Percentiles rank a stretch among this genome's conserved stretches.
phyloP scores from a whole-genome alignment of 2,888 invertebrate species.

The Caenorhabditis sp. region DNA sequence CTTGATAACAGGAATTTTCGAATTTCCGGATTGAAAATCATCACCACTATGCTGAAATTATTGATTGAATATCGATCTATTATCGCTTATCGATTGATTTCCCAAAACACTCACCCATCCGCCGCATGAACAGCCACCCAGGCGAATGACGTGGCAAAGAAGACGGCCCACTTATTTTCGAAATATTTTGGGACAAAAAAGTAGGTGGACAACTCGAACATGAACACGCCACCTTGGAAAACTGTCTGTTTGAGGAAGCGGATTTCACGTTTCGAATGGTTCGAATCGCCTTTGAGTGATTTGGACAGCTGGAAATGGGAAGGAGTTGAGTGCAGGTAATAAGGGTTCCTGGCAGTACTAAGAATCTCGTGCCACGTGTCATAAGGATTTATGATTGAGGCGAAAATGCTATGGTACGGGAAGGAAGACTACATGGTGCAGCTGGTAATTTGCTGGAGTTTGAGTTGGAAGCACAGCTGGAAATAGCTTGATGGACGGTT shows the following conservation, averaged over 20 bases:
- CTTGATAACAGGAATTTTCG: background rate
- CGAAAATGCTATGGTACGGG: too few species aligned
- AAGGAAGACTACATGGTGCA: too few species aligned
- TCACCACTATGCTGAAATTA: constrained; percentile 26
- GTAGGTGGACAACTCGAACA: constrained; percentile 60
- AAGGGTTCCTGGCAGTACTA: too few species aligned
- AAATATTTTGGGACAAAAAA: constrained; percentile 61
- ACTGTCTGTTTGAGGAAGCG: constrained; percentile 48
- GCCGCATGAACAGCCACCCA: constrained; percentile 59
- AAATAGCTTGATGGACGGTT: too few species aligned
- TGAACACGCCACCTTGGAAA: constrained; percentile 60
- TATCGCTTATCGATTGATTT: too few species aligned
- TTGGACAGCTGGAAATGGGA: background rate
- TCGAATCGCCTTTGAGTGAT: background rate
- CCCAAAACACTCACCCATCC: constrained; percentile 59
- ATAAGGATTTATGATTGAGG: too few species aligned
- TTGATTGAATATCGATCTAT: background rate
- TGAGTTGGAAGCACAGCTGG: too few species aligned
- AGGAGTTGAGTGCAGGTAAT: too few species aligned
- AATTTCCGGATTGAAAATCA: constrained; percentile 33
- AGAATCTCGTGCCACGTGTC: too few species aligned
- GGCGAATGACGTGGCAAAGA: constrained; percentile 60
- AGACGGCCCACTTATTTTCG: constrained; percentile 55
- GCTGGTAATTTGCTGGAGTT: too few species aligned
- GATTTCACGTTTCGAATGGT: constrained; percentile 29